Base-by-base conservation (phyloP, 2,888 invertebrate genomes). In the Parnassius smintheus region DNA sequence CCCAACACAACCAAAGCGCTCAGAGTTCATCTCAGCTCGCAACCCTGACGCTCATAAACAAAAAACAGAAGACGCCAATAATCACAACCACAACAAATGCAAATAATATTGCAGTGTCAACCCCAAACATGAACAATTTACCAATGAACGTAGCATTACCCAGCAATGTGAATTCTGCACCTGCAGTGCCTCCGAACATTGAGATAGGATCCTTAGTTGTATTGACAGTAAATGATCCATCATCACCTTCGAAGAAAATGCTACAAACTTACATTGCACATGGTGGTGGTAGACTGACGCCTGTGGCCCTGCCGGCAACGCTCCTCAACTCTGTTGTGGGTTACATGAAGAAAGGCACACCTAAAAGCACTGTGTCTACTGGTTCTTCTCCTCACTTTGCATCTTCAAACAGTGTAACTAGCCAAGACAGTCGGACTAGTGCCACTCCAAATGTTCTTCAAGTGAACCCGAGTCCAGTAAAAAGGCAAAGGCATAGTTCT, bases 351-450 rank as follows among this genome's bases (percentile, higher is more conserved):
- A 87, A 85, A 54, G 82, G 83, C 1, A 83, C 84, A 0, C 78
- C 81, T 2, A 83, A 78, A 58, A 77, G 81, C 55, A 75, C 71
- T 2, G 61, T 71, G 2, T 78, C 82, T 1, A 91, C 60, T 65
- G 92, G 71, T 79, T 94, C 77, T 73, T 94, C 79, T 61, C 94
- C 71, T 70, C 91, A 62, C 78, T 80, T 76, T 73, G 83, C 75
- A 72, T 91, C 72, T 42, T 88, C 73, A 72, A 88, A 61, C 73
- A 93, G 80, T 82, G 90, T 62, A 67, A 77, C 77, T 0, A 82
- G 81, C 56, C 76, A 76, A 1, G 84, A 83, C 9, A 80, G 81
- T 58, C 75, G 78, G 9, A 69, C 74, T 42, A 71, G 76, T 68
- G 68, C 65, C 2, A 80, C 77, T 0, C 76, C 82, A 2, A 75